Evolutionary conservation across 1,140 invertebrate genomes (phyloP).

Genomic region (Lineus longissimus): DNA sequence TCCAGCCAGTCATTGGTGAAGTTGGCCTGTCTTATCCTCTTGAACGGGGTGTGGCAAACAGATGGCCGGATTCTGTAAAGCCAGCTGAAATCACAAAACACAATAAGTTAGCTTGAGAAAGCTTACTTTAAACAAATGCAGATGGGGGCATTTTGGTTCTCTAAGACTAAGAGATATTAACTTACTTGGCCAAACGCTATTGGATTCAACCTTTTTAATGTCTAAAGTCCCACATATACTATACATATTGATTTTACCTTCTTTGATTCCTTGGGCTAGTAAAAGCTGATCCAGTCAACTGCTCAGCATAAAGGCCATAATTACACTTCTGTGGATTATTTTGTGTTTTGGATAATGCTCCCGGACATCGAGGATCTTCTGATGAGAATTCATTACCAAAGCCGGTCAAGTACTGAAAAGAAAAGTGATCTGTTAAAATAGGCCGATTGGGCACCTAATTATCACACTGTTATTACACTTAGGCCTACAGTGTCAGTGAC

Average conservation of each 20-base stretch:
- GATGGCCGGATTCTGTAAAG: constrained; percentile 91
- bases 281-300: constrained; percentile 95
- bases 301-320: constrained; percentile 94
- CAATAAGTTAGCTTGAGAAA: too few relatives aligned
- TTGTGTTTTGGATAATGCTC: constrained; percentile 72
- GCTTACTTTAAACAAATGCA: too few relatives aligned
- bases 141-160: too few relatives aligned
- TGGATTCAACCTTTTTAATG: too few relatives aligned
- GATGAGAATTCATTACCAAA: constrained; percentile 90
- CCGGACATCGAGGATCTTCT: constrained; percentile 83
- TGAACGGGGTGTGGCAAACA: constrained; percentile 72
- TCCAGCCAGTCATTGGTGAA: constrained; percentile 74
- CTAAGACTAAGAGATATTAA: too few relatives aligned
- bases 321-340: constrained; percentile 93
- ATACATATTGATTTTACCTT: constrained; percentile 61
- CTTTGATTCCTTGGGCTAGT: constrained; percentile 87
- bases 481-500: too few relatives aligned
- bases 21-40: constrained; percentile 36
- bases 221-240: too few relatives aligned
- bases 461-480: too few relatives aligned
- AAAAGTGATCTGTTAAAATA: too few relatives aligned
- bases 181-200: too few relatives aligned
- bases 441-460: too few relatives aligned
- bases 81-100: constrained; percentile 75
- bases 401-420: constrained; percentile 80